phyloP scores from a whole-genome alignment of 2,797 vertebrate species.

The Muscicapa comitata region DNA sequence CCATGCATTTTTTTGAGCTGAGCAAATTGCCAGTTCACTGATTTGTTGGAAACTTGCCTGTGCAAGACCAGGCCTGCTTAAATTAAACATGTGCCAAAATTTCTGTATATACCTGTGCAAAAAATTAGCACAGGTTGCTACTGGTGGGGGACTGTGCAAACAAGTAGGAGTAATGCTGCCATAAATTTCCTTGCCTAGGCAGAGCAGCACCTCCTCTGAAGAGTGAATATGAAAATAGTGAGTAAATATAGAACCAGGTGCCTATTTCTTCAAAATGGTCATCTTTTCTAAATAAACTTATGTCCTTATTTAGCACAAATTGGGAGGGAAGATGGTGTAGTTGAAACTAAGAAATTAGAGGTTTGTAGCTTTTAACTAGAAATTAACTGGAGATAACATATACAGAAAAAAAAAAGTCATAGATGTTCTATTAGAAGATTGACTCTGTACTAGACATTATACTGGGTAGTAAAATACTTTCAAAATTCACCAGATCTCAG shows the following conservation, averaged over 20 bases:
- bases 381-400: background rate
- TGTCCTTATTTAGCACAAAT: background rate
- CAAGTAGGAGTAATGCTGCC: background rate
- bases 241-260: background rate
- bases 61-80: background rate
- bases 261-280: background rate
- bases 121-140: background rate
- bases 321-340: background rate
- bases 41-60: constrained; percentile 16
- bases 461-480: background rate
- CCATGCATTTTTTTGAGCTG: background rate
- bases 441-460: background rate
- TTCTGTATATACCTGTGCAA: background rate
- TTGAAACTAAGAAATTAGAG: background rate
- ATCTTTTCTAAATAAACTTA: background rate
- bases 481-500: background rate
- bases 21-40: background rate
- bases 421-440: background rate
- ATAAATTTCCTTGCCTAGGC: background rate
- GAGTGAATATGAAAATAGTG: background rate
- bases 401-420: background rate
- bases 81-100: background rate
- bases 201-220: background rate
- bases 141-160: background rate
- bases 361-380: background rate